phyloP scores from a whole-genome alignment of 2,888 invertebrate genomes.

The Ariolimax columbianus region DNA sequence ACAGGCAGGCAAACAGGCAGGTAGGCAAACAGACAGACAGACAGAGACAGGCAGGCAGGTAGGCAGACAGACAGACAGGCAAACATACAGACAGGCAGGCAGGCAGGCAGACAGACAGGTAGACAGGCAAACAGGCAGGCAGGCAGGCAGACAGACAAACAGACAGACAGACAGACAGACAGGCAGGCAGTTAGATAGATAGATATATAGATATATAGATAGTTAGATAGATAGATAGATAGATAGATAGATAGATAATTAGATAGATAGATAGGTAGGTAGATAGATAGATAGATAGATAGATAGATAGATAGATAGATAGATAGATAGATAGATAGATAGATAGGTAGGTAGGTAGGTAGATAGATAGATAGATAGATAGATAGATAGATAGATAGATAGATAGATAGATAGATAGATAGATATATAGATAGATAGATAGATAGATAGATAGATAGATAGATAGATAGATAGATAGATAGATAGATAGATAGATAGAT shows the following conservation, averaged over 20 bases:
- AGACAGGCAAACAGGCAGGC: too few relatives aligned
- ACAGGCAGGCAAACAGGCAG: too few relatives aligned
- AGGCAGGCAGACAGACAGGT: too few relatives aligned
- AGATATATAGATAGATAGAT: constrained; percentile 17
- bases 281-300: constrained; percentile 2
- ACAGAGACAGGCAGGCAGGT: too few relatives aligned
- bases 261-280: constrained; percentile 7
- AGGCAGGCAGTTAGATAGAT: too few relatives aligned
- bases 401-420: constrained; percentile 17
- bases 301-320: constrained; percentile 17
- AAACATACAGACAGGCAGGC: too few relatives aligned
- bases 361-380: constrained; percentile 17
- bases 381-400: constrained; percentile 17
- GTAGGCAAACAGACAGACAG: too few relatives aligned
- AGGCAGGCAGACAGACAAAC: too few relatives aligned
- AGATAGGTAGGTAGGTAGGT: not conserved
- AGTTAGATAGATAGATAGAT: too few relatives aligned
- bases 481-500: not conserved
- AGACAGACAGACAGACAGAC: too few relatives aligned
- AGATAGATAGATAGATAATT: not conserved
- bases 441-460: constrained; percentile 11
- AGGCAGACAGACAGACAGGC: too few relatives aligned
- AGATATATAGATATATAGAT: too few relatives aligned
- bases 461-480: constrained; percentile 1
- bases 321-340: constrained; percentile 14